Evolutionary conservation across 2,888 invertebrate genomes (phyloP), one percentile per base, ranked within the genome.

Genomic region (Taphrorychus bicolor): DNA sequence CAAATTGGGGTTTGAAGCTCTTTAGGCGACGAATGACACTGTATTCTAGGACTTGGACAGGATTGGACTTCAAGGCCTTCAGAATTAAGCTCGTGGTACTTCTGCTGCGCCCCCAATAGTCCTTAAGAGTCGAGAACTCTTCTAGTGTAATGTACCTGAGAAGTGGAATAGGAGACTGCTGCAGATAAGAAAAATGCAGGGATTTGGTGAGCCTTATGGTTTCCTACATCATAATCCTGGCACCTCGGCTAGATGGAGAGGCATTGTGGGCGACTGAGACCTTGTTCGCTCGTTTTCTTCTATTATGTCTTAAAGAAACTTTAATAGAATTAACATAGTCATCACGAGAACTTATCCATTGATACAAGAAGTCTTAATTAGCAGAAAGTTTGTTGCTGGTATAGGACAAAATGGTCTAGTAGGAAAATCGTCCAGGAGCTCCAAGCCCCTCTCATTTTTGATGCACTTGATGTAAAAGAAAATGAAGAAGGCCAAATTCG

Each of bases 181-280:
- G 67, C 62, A 79, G 81, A 22, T 42, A 5, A 14, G 45, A 45
- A 54, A 76, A 79, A 73, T 88, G 87, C 49, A 87, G 82, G n/a
- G 87, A 87, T 81, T 90, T 91, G 0, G 87, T 86, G 0, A 92
- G 92, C 78, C n/a, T n/a, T n/a, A n/a, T n/a, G n/a, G n/a, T n/a
- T n/a, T 91, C 87, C 81, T 93, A 92, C 73, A 88, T 87, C 57
- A 92, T 78, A 24, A 93, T 86, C 59, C 92, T 91, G 69, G 87
- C 86, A 19, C 91, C 90, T 70, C 92, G 84, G 1, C 90, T 89
- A 1, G 89, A 86, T 9, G 92, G 91, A 0, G 93, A 93, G 0
- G 93, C 93, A 79, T 93, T 92, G 23, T 93, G 85, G 0, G 89
- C 92, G 7, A 93, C 89, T 0, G 91, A 93, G 2, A 93, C 89